A percentile compares a stretch with the other conserved stretches of the same genome.
phyloP scores from a whole-genome alignment of 2,113 vertebrate genomes.

The Pangasianodon gigas region DNA sequence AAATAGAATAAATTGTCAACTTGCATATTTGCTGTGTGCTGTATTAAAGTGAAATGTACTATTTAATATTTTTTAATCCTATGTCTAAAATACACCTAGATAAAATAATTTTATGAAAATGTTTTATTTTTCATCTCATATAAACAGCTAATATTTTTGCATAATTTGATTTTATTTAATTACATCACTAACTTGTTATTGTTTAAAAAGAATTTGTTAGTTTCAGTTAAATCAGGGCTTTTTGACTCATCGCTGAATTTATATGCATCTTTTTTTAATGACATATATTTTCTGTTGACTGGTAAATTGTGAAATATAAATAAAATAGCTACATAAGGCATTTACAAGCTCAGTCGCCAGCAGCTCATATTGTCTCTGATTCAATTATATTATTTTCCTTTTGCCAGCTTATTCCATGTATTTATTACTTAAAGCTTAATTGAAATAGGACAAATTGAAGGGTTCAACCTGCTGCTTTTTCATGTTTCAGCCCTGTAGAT shows the following conservation, averaged over 20 bases:
- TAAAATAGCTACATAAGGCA: neutral
- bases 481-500: slow-evolving; percentile 60
- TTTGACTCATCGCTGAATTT: neutral
- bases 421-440: slow-evolving; percentile 45
- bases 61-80: neutral
- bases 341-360: neutral
- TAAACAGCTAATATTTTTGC: neutral
- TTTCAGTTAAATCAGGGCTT: neutral
- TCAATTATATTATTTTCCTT: slow-evolving; percentile 12
- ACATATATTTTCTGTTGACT: neutral
- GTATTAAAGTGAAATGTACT: neutral
- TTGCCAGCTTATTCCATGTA: neutral
- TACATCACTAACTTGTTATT: neutral
- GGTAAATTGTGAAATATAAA: slow-evolving; percentile 1
- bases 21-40: neutral
- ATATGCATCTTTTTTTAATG: neutral
- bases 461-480: slow-evolving; percentile 48
- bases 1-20: neutral
- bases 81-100: neutral
- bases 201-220: too few species aligned
- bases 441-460: slow-evolving; percentile 16
- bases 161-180: neutral
- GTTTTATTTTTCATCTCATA: neutral
- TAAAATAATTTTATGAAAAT: neutral
- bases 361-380: slow-evolving; percentile 5